Percentiles rank a stretch among this genome's conserved stretches.
Conservation (phyloP, 64 coral and sea anemone genomes). For the Anthopleura sola region DNA sequence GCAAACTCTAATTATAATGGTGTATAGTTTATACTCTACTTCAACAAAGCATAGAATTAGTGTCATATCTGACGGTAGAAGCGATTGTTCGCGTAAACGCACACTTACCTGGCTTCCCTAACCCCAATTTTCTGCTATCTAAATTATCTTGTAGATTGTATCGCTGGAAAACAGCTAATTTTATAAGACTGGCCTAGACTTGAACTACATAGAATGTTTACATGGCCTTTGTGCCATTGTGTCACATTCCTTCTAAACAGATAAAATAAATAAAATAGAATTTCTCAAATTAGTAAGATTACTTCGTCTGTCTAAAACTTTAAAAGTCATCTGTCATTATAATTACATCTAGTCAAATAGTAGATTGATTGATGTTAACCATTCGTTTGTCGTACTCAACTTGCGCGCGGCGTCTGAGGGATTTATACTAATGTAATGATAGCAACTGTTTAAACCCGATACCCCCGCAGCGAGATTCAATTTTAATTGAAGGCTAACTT, state of each 20-base stretch:
- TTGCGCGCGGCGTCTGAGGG: background rate
- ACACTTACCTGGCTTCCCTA: background rate
- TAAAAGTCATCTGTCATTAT: background rate
- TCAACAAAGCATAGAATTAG: background rate
- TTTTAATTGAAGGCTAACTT: background rate
- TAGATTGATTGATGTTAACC: background rate
- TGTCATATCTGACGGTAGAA: background rate
- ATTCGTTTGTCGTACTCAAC: background rate
- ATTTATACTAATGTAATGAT: background rate
- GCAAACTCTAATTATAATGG: background rate
- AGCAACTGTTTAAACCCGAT: background rate
- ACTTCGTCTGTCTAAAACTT: background rate
- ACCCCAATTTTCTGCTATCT: background rate
- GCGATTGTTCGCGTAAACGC: background rate
- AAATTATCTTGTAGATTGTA: background rate
- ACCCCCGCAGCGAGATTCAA: background rate
- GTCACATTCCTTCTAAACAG: background rate
- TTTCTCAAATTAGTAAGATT: background rate
- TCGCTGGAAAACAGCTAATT: background rate
- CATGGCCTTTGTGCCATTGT: background rate
- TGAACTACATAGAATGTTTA: background rate
- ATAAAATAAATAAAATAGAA: constrained; percentile 1
- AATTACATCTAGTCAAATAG: background rate
- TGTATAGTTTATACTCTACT: background rate
- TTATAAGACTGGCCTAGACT: background rate